These are phyloP conservation scores for Myripristis murdjan DNA, from an alignment of 2,797 vertebrate genomes.

Conservation along the genomic window DNA sequence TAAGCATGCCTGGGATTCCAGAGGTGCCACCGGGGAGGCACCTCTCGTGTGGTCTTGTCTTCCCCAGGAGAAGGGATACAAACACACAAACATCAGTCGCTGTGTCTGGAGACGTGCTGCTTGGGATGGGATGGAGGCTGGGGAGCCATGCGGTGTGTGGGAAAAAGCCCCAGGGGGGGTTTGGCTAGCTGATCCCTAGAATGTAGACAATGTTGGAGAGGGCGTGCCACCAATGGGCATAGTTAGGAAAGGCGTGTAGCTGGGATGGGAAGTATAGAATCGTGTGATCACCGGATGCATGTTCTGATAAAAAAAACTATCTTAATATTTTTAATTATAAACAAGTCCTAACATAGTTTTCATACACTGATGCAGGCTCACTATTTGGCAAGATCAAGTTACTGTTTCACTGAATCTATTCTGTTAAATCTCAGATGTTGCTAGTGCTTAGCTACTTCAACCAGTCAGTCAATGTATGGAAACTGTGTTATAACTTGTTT, in stretches of 20 bases:
- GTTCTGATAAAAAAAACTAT: constrained; percentile 20
- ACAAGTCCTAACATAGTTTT: too few species aligned
- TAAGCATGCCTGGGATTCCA: constrained; percentile 77
- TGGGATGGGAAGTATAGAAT: constrained; percentile 26
- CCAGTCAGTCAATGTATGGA: too few species aligned
- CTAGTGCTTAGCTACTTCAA: too few species aligned
- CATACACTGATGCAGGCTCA: too few species aligned
- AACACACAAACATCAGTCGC: constrained; percentile 48
- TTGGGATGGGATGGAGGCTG: constrained; percentile 8
- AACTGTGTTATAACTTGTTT: too few species aligned
- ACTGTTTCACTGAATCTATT: too few species aligned
- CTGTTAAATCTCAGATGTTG: too few species aligned
- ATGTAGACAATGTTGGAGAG: constrained; percentile 55
- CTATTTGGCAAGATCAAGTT: too few species aligned
- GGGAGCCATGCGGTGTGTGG: constrained; percentile 21
- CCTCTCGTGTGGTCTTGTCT: constrained; percentile 64
- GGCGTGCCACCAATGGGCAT: constrained; percentile 44
- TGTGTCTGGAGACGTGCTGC: constrained; percentile 35
- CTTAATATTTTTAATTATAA: background rate
- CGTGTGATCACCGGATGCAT: constrained; percentile 38
- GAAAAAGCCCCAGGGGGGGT: constrained; percentile 48
- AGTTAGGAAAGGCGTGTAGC: constrained; percentile 42
- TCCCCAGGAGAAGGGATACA: constrained; percentile 45
- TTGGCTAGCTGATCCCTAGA: constrained; percentile 42
- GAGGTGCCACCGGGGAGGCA: constrained; percentile 70